Conservation (phyloP, 2,888 invertebrate species). For the Nemotelus nigrinus region DNA sequence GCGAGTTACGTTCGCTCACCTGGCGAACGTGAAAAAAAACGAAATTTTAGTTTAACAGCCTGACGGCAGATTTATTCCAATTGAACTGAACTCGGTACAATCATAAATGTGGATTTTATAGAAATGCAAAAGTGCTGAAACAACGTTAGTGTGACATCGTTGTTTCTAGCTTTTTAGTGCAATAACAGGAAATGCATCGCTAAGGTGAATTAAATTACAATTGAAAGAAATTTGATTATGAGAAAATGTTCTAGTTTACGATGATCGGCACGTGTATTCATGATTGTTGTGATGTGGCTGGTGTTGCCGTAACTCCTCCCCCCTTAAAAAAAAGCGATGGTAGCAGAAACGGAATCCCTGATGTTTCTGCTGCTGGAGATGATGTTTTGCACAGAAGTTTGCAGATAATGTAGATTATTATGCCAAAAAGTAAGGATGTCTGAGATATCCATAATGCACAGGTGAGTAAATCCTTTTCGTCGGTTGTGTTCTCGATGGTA, state of each 20-base stretch:
- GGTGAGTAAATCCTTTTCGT: neutral
- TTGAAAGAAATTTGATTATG: neutral
- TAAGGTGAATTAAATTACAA: neutral
- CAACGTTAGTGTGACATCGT: slow-evolving; percentile 2
- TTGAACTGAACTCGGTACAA: neutral
- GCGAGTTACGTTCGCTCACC: slow-evolving; percentile 2
- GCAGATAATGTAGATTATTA: neutral
- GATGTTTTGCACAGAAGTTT: slow-evolving; percentile 4
- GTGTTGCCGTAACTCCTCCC: slow-evolving; percentile 14
- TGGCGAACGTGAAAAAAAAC: slow-evolving; percentile 7
- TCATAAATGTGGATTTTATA: neutral
- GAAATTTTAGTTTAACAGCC: neutral
- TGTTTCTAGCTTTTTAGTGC: slow-evolving; percentile 5
- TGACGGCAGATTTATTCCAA: neutral
- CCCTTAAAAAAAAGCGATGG: slow-evolving; percentile 8
- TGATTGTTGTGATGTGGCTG: neutral
- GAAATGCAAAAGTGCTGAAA: neutral
- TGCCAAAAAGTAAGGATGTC: neutral
- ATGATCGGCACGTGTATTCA: neutral
- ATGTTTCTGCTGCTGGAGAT: slow-evolving; percentile 1
- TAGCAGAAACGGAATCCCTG: neutral
- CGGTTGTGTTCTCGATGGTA: neutral
- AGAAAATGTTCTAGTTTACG: neutral
- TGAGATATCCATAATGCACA: slow-evolving; percentile 1
- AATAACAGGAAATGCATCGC: slow-evolving; percentile 5